phyloP scores from a whole-genome alignment of 2,113 vertebrate genomes.

The Stomatorhinus ivindoensis region DNA sequence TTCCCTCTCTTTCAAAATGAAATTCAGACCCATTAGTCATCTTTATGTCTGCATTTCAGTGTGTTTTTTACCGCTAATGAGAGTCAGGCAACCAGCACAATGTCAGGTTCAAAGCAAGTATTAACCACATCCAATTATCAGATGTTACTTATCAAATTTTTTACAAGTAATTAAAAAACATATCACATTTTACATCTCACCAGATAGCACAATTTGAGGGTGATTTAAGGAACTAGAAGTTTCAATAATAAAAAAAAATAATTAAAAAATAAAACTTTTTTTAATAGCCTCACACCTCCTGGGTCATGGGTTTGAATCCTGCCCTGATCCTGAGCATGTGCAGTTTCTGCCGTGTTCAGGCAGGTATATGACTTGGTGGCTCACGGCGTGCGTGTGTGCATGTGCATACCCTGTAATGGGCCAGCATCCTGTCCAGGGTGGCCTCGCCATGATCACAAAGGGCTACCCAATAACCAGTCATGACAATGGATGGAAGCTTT shows the following conservation, averaged over 20 bases:
- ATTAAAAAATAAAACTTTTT: neutral
- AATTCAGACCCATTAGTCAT: neutral
- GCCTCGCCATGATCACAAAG: neutral
- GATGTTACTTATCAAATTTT: neutral
- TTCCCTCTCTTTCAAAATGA: neutral
- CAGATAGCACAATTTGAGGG: neutral
- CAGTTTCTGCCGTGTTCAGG: neutral
- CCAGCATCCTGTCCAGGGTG: neutral
- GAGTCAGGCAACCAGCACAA: neutral
- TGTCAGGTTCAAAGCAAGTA: neutral
- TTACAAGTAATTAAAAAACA: neutral
- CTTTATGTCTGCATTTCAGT: neutral
- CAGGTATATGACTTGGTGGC: neutral
- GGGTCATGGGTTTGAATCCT: neutral
- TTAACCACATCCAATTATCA: constrained; percentile 2
- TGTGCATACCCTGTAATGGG: neutral
- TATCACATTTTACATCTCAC: neutral
- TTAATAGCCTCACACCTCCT: neutral
- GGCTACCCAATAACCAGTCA: neutral
- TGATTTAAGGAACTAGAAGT: neutral
- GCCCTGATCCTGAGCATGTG: neutral
- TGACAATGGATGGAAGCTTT: neutral
- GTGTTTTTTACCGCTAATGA: neutral
- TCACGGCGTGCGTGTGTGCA: neutral
- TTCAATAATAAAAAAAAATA: neutral